These are phyloP conservation scores for Alethe diademata DNA, from an alignment of 2,113 vertebrate genomes.

Conservation along the genomic window DNA sequence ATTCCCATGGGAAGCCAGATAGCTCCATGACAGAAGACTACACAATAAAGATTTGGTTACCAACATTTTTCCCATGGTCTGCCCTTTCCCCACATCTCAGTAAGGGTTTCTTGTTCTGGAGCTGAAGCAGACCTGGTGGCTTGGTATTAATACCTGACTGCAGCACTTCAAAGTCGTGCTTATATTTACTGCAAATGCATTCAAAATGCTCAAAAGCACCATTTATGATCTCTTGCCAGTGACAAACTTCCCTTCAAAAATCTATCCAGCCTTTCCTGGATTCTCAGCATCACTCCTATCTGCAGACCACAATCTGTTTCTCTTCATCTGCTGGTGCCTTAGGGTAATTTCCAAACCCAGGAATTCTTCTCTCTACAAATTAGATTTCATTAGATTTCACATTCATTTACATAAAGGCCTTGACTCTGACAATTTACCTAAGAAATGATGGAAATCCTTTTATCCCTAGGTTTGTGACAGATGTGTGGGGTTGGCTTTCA, in stretches of 20 bases:
- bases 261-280: not conserved
- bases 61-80: not conserved
- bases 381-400: not conserved
- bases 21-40: not conserved
- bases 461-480: not conserved
- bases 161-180: not conserved
- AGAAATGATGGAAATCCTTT: not conserved
- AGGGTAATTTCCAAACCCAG: not conserved
- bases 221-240: not conserved
- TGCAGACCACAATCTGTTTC: not conserved
- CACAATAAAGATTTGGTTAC: not conserved
- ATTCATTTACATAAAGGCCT: not conserved
- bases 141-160: not conserved
- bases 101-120: not conserved
- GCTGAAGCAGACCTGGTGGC: not conserved
- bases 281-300: not conserved
- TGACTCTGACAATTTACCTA: not conserved
- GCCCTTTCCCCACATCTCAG: not conserved
- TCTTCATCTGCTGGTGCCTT: not conserved
- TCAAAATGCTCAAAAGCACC: not conserved
- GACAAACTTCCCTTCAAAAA: not conserved
- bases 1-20: not conserved
- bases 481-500: not conserved
- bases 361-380: not conserved
- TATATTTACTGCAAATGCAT: not conserved